A percentile compares a stretch with the other conserved stretches of the same genome.
These are phyloP conservation scores for Phthorimaea operculella DNA, from an alignment of 1,140 invertebrate genomes.

Conservation along the genomic window DNA sequence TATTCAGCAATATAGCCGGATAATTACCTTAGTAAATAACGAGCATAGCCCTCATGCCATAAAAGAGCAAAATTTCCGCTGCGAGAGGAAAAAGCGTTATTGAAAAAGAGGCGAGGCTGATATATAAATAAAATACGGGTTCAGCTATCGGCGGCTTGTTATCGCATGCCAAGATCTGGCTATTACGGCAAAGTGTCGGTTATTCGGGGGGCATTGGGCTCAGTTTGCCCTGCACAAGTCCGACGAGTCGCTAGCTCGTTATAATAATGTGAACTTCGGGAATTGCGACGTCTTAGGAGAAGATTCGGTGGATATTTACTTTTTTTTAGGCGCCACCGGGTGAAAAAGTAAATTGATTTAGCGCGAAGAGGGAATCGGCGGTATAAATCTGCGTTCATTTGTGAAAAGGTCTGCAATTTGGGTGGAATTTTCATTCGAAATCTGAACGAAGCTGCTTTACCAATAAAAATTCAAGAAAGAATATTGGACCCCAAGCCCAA, in stretches of 20 bases:
- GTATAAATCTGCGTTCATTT: too few species aligned
- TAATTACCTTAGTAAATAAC: slow-evolving; percentile 63
- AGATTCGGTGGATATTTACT: not conserved
- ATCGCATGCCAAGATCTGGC: slow-evolving; percentile 63
- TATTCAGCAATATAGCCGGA: slow-evolving; percentile 50
- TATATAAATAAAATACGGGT: slow-evolving; percentile 69
- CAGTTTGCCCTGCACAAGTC: slow-evolving; percentile 59
- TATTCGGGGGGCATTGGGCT: slow-evolving; percentile 58
- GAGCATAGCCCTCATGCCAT: slow-evolving; percentile 51
- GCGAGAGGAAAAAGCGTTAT: slow-evolving; percentile 62
- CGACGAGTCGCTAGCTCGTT: slow-evolving; percentile 57
- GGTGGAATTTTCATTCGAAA: too few species aligned
- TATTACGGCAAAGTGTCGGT: slow-evolving; percentile 62
- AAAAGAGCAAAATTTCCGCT: slow-evolving; percentile 64
- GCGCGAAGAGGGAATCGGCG: not conserved
- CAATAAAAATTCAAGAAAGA: too few species aligned
- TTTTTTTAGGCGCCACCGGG: not conserved
- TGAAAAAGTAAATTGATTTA: not conserved
- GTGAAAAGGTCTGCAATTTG: too few species aligned
- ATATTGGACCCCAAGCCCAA: too few species aligned
- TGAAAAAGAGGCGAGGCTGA: slow-evolving; percentile 63
- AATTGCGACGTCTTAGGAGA: slow-evolving; percentile 52
- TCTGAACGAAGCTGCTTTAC: too few species aligned
- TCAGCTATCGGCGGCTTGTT: slow-evolving; percentile 67
- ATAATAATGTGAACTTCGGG: slow-evolving; percentile 67